phyloP scores from a whole-genome alignment of 2,797 vertebrate genomes.

The Bovichtus variegatus region DNA sequence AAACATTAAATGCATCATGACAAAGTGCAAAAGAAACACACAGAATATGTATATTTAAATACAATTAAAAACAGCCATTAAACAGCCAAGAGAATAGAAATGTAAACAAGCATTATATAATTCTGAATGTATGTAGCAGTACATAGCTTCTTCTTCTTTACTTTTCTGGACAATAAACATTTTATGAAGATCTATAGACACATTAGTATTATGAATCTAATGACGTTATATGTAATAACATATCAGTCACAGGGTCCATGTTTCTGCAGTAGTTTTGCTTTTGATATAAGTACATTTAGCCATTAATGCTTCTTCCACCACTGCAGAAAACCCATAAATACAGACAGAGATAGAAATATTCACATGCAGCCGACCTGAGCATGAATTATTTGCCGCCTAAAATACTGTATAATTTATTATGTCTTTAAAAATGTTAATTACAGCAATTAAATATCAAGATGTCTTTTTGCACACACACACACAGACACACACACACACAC shows the following conservation, averaged over 20 bases:
- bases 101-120: too few relatives aligned
- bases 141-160: too few relatives aligned
- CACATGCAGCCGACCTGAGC: slow-evolving; percentile 16
- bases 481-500: slow-evolving; percentile 21
- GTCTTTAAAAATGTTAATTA: slow-evolving; percentile 38
- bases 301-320: background rate
- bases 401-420: slow-evolving; percentile 39
- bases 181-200: background rate
- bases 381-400: slow-evolving; percentile 22
- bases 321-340: background rate
- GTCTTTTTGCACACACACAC: slow-evolving; percentile 7
- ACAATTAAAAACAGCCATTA: too few relatives aligned
- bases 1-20: too few relatives aligned
- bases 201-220: background rate
- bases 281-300: background rate
- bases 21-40: too few relatives aligned
- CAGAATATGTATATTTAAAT: too few relatives aligned
- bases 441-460: slow-evolving; percentile 42
- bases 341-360: slow-evolving; percentile 1
- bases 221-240: background rate
- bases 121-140: too few relatives aligned
- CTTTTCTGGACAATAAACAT: too few relatives aligned
- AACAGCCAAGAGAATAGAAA: too few relatives aligned
- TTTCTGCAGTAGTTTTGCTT: background rate
- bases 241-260: too few relatives aligned